These are phyloP conservation scores for Euzophera pinguis DNA, from an alignment of 2,888 invertebrate species.

Conservation along the genomic window DNA sequence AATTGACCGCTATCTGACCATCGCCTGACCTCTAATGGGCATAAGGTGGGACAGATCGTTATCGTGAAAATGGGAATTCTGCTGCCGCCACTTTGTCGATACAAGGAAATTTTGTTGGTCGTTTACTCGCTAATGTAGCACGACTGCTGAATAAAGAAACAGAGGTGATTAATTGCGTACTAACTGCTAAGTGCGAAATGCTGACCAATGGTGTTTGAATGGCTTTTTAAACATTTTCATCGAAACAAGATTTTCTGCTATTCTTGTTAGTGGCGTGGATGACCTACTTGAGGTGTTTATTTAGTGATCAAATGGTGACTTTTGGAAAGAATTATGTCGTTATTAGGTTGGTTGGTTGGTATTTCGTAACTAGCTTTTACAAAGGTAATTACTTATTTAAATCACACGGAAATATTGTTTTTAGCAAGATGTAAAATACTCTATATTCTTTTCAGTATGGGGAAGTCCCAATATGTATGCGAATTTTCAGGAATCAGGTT, in stretches of 20 bases:
- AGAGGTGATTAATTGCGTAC: slow-evolving; percentile 34
- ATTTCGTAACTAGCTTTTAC: no score
- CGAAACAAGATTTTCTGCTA: not conserved
- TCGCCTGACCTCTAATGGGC: slow-evolving; percentile 73
- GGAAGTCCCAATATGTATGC: no score
- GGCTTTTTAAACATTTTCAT: not conserved
- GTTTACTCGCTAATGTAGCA: slow-evolving; percentile 49
- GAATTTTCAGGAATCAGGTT: no score
- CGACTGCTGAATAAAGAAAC: slow-evolving; percentile 30
- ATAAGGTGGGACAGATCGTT: slow-evolving; percentile 72
- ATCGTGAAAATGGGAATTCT: slow-evolving; percentile 67
- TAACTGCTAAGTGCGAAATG: slow-evolving; percentile 16
- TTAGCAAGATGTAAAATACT: no score
- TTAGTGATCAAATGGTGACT: no score
- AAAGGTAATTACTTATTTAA: no score
- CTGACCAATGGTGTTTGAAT: slow-evolving; percentile 8
- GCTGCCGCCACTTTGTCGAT: slow-evolving; percentile 61
- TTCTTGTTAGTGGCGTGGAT: no score
- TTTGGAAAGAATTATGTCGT: no score
- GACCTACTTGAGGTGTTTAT: no score
- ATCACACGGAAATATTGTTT: no score
- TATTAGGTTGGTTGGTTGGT: no score
- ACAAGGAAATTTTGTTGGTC: slow-evolving; percentile 63
- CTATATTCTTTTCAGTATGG: no score
- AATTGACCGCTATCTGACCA: slow-evolving; percentile 70